These are phyloP conservation scores for Caenorhabditis sp. DNA, from an alignment of 2,888 invertebrate species.

Conservation along the genomic window DNA sequence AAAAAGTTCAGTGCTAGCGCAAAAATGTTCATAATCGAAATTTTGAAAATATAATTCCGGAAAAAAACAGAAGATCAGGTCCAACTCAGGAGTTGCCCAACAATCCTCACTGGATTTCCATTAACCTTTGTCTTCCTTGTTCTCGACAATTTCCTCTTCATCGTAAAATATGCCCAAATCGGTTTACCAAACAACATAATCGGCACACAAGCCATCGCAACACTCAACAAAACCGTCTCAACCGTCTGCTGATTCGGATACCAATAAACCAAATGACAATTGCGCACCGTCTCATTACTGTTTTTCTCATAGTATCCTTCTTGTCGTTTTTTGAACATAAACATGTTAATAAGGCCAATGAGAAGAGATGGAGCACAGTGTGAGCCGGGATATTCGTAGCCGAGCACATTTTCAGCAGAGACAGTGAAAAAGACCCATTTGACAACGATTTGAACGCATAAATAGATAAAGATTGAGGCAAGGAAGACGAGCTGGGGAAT, in stretches of 20 bases:
- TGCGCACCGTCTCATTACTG: slow-evolving; percentile 30
- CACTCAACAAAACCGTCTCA: slow-evolving; percentile 70
- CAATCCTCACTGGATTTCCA: too few relatives aligned
- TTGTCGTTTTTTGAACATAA: slow-evolving; percentile 56
- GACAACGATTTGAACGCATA: slow-evolving; percentile 78
- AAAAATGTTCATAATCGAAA: too few relatives aligned
- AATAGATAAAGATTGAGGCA: slow-evolving; percentile 89
- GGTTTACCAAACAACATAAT: slow-evolving; percentile 71
- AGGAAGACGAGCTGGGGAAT: slow-evolving; percentile 93
- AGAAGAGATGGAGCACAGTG: slow-evolving; percentile 71
- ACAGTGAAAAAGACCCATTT: slow-evolving; percentile 74
- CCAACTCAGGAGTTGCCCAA: too few relatives aligned
- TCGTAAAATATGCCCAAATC: slow-evolving; percentile 19
- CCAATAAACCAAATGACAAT: slow-evolving; percentile 70
- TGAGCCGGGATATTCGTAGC: slow-evolving; percentile 50
- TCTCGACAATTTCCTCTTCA: neutral
- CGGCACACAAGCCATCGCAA: slow-evolving; percentile 64
- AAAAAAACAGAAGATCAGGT: too few relatives aligned
- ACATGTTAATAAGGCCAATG: slow-evolving; percentile 68
- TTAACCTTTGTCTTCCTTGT: slow-evolving; percentile 11
- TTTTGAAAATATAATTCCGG: too few relatives aligned
- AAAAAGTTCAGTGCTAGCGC: too few relatives aligned
- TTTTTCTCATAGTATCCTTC: slow-evolving; percentile 40
- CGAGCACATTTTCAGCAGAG: slow-evolving; percentile 45
- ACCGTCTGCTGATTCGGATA: slow-evolving; percentile 69